Percentiles rank a stretch among this genome's conserved stretches.
Conservation (phyloP, 2,113 vertebrate genomes). For the Petroica traversi region DNA sequence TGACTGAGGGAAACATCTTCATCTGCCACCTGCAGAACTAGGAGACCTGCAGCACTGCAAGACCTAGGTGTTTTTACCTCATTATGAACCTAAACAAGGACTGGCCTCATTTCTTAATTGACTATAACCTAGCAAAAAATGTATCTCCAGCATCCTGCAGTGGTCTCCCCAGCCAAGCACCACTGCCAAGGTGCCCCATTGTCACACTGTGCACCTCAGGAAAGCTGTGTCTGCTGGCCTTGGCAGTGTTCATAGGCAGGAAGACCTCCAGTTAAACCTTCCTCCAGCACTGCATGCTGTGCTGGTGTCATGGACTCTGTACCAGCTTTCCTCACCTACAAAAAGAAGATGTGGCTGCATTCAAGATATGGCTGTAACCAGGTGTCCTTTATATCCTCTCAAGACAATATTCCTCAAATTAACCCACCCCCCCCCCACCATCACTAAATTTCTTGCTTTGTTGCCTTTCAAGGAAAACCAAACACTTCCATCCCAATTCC, state of each 20-base stretch:
- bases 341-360: not conserved
- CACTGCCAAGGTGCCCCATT: rapidly evolving
- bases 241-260: not conserved
- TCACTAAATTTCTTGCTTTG: not conserved
- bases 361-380: not conserved
- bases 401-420: not conserved
- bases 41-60: not conserved
- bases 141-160: not conserved
- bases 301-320: not conserved
- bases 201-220: not conserved
- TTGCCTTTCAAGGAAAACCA: not conserved
- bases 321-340: not conserved
- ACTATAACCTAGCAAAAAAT: not conserved
- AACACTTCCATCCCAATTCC: not conserved
- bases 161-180: not conserved
- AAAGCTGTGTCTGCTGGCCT: not conserved
- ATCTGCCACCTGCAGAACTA: not conserved
- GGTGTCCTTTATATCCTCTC: not conserved
- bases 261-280: not conserved
- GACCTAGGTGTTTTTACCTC: not conserved
- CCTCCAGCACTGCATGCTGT: not conserved
- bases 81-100: not conserved
- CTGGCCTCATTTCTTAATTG: not conserved
- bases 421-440: not conserved
- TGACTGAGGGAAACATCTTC: not conserved